Percentiles rank a stretch among this genome's conserved stretches.
Evolutionary conservation across 2,888 invertebrate genomes (phyloP).

Genomic region (Morpho deidamia): DNA sequence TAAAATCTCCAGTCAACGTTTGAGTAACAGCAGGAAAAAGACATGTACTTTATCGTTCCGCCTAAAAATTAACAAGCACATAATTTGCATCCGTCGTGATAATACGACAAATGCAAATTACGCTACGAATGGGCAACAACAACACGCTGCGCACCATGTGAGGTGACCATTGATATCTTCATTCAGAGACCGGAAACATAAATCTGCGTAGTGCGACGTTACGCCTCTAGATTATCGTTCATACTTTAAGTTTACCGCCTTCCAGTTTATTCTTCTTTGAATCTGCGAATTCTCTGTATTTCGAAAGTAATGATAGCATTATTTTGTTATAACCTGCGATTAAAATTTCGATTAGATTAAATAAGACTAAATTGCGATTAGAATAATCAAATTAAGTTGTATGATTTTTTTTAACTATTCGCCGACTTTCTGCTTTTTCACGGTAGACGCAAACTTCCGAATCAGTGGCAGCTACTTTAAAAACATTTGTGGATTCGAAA

Average conservation of each 20-base stretch:
- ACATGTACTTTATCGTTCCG: neutral
- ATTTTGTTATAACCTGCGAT: no score
- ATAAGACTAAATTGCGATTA: no score
- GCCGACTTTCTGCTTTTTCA: no score
- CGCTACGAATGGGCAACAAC: conserved; percentile 53
- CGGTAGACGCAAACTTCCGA: no score
- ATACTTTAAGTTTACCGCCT: conserved; percentile 17
- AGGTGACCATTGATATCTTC: conserved; percentile 63
- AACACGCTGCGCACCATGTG: conserved; percentile 46
- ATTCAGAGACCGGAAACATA: conserved; percentile 69
- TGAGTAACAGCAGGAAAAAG: no score
- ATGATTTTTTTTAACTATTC: no score
- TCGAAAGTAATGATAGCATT: neutral
- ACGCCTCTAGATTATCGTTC: conserved; percentile 36
- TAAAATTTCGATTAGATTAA: no score
- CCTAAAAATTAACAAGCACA: conserved; percentile 10
- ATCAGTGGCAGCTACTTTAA: no score
- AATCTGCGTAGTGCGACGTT: conserved; percentile 57
- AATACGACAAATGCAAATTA: conserved; percentile 6
- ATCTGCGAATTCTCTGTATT: neutral
- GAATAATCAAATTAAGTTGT: no score
- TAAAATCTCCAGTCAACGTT: no score
- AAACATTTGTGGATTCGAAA: no score
- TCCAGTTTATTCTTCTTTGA: neutral
- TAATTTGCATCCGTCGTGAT: conserved; percentile 43